phyloP scores from a whole-genome alignment of 2,888 invertebrate genomes.

The Caenorhabditis angaria region DNA sequence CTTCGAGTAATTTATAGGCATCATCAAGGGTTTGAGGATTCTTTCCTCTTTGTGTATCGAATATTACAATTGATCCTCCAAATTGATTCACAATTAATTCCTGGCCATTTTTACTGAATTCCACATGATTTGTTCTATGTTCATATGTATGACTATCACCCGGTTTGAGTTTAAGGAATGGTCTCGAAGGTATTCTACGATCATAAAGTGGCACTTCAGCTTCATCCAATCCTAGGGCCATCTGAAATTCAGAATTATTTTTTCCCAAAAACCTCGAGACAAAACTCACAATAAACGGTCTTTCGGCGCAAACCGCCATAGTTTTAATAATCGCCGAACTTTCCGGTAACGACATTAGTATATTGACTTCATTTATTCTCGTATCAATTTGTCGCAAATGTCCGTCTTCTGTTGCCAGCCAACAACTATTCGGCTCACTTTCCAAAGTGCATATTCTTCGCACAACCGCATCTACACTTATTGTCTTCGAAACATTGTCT shows the following conservation, averaged over 20 bases:
- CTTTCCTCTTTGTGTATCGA: conserved; percentile 9
- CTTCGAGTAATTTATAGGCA: conserved; percentile 12
- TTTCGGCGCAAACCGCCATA: conserved; percentile 22
- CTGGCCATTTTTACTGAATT: conserved; percentile 88
- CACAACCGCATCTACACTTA: conserved; percentile 79
- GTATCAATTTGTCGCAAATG: conserved; percentile 79
- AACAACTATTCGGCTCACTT: conserved; percentile 85
- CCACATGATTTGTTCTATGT: conserved; percentile 87
- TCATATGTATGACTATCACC: conserved; percentile 37
- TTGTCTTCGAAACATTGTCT: no score
- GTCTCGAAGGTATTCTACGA: conserved; percentile 76
- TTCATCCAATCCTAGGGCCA: conserved; percentile 94
- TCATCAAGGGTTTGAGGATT: conserved; percentile 22
- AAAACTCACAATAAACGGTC: conserved; percentile 26
- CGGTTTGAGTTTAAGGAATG: conserved; percentile 37
- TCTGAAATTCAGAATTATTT: conserved; percentile 54
- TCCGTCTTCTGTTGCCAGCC: conserved; percentile 96
- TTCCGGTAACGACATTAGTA: conserved; percentile 79
- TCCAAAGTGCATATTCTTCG: conserved; percentile 89
- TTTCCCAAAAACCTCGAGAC: conserved; percentile 75
- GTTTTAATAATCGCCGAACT: conserved; percentile 12
- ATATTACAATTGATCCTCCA: conserved; percentile 33
- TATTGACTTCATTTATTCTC: conserved; percentile 78
- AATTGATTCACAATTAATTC: conserved; percentile 80
- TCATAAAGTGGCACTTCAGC: conserved; percentile 91